Conservation (phyloP, 2,113 vertebrate genomes). For the Aplodontia rufa region DNA sequence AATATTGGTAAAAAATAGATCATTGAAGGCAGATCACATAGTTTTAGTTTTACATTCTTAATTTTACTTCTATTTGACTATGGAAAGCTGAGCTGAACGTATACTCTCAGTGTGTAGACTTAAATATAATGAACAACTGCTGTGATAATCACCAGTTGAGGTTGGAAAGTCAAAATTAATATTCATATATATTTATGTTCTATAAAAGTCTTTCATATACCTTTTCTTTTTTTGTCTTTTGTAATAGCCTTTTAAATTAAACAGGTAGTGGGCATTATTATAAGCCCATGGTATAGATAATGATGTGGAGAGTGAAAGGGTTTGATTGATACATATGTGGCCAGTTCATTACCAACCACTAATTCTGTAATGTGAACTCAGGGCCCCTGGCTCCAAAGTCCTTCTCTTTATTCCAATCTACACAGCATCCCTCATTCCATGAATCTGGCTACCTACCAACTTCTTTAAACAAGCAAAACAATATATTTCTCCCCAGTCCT, state of each 20-base stretch:
- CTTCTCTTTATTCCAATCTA: background rate
- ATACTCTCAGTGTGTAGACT: background rate
- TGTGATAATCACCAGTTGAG: conserved; percentile 33
- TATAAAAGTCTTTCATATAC: background rate
- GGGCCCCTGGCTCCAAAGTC: background rate
- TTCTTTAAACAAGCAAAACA: background rate
- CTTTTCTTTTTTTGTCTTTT: background rate
- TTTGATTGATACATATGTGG: background rate
- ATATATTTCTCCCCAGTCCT: background rate
- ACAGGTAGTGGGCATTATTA: background rate
- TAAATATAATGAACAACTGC: conserved; percentile 20
- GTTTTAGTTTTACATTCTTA: conserved; percentile 31
- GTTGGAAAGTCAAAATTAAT: conserved; percentile 41
- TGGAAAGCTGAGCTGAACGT: background rate
- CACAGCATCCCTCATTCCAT: background rate
- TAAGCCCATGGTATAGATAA: background rate
- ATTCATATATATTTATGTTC: conserved; percentile 12
- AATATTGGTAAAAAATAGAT: conserved; percentile 24
- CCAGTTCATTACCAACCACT: background rate
- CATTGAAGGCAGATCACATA: background rate
- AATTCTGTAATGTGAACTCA: background rate
- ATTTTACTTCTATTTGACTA: background rate
- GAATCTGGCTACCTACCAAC: background rate
- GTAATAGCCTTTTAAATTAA: conserved; percentile 5
- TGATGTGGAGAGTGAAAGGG: too few species aligned